Evolutionary conservation across 2,797 vertebrate species (phyloP).

Genomic region (Molossus molossus): DNA sequence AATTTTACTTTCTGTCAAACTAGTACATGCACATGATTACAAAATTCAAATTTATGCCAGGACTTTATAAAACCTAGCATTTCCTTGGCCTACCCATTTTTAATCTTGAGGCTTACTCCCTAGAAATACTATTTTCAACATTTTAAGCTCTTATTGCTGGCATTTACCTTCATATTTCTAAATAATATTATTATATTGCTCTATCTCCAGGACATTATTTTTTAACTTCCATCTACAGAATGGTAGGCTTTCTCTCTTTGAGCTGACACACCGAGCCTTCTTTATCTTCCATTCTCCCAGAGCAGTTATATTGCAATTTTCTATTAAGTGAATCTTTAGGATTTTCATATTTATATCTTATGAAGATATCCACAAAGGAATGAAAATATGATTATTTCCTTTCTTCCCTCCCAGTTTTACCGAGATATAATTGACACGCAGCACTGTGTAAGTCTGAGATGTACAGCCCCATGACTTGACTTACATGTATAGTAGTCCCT

Average conservation of each 20-base stretch:
- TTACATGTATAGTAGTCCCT: background rate
- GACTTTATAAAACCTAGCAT: background rate
- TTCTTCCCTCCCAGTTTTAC: background rate
- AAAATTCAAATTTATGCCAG: conserved; percentile 58
- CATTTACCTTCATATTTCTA: conserved; percentile 54
- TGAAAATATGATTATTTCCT: conserved; percentile 44
- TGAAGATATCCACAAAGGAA: conserved; percentile 54
- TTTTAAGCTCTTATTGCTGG: conserved; percentile 31
- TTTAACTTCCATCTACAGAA: background rate
- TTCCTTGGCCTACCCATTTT: background rate
- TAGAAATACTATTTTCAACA: conserved; percentile 21
- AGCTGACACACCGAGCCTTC: background rate
- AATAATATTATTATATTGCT: conserved; percentile 17
- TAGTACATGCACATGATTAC: background rate
- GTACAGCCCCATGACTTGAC: background rate
- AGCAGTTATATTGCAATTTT: conserved; percentile 24
- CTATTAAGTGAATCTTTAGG: conserved; percentile 29
- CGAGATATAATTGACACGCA: background rate
- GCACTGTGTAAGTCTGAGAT: background rate
- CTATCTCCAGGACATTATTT: background rate
- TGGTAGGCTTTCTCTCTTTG: background rate
- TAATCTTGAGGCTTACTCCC: background rate
- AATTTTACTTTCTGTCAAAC: background rate
- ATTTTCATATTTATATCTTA: conserved; percentile 60
- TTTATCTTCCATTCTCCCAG: conserved; percentile 3